phyloP scores from a whole-genome alignment of 2,113 vertebrate genomes.

The Ammospiza nelsoni region DNA sequence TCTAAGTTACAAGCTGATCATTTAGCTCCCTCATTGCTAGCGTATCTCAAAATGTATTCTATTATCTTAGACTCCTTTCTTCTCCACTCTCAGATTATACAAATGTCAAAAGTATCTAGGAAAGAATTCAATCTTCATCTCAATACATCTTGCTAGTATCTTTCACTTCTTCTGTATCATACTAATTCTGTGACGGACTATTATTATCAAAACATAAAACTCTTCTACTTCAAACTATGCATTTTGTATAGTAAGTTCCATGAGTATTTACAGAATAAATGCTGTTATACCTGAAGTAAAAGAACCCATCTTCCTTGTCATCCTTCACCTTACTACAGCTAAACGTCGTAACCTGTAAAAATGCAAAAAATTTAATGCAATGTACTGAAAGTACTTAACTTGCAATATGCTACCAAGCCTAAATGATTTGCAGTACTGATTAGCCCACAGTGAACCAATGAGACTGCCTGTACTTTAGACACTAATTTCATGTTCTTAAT shows the following conservation, averaged over 20 bases:
- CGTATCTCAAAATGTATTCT: neutral
- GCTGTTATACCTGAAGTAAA: slow-evolving; percentile 89
- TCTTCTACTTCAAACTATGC: neutral
- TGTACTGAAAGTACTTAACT: neutral
- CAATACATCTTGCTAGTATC: neutral
- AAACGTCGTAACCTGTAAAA: slow-evolving; percentile 76
- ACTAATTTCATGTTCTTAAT: neutral
- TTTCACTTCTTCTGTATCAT: neutral
- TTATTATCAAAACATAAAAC: neutral
- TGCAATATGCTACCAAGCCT: neutral
- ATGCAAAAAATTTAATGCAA: neutral
- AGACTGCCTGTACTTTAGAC: neutral
- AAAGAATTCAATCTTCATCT: neutral
- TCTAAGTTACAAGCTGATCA: neutral
- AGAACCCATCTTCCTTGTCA: slow-evolving; percentile 83
- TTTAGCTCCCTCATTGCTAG: neutral
- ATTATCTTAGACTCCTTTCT: neutral
- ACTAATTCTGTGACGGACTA: neutral
- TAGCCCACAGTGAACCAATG: neutral
- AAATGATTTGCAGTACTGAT: neutral
- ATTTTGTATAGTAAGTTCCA: neutral
- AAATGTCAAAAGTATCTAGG: neutral
- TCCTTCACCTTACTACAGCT: slow-evolving; percentile 85
- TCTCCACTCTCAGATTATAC: neutral
- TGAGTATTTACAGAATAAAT: neutral